Conservation (phyloP, 2,113 vertebrate genomes). For the Motacilla tschutschensis region DNA sequence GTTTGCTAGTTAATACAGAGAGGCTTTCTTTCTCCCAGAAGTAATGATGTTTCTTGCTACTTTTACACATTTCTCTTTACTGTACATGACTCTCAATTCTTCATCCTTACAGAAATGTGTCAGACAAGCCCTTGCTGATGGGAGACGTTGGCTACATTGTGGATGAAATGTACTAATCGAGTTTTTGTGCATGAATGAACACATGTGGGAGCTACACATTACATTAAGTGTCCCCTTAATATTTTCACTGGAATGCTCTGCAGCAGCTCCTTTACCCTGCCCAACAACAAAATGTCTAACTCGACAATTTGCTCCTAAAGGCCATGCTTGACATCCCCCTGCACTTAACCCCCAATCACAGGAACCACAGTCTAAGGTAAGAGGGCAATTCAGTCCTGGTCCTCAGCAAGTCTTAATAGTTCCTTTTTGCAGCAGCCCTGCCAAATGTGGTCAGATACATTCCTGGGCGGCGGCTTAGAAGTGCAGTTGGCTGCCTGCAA, state of each 20-base stretch:
- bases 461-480: slow-evolving; percentile 19
- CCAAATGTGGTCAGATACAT: slow-evolving; percentile 49
- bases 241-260: neutral
- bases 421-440: neutral
- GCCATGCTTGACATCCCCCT: slow-evolving; percentile 16
- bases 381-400: slow-evolving; percentile 41
- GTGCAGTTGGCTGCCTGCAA: slow-evolving; percentile 36
- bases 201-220: neutral
- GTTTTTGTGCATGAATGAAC: slow-evolving; percentile 9
- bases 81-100: neutral
- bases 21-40: neutral
- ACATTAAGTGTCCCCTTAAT: neutral
- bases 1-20: neutral
- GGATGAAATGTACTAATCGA: neutral
- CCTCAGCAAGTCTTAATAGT: slow-evolving; percentile 29
- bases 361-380: slow-evolving; percentile 52
- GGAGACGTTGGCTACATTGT: neutral
- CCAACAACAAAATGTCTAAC: neutral
- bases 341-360: slow-evolving; percentile 27
- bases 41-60: neutral
- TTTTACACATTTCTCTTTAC: neutral
- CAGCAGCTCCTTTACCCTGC: neutral
- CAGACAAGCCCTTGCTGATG: neutral
- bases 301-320: neutral
- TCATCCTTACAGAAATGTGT: neutral